Conservation (phyloP, 2,113 vertebrate genomes). For the Ahaetulla prasina region DNA sequence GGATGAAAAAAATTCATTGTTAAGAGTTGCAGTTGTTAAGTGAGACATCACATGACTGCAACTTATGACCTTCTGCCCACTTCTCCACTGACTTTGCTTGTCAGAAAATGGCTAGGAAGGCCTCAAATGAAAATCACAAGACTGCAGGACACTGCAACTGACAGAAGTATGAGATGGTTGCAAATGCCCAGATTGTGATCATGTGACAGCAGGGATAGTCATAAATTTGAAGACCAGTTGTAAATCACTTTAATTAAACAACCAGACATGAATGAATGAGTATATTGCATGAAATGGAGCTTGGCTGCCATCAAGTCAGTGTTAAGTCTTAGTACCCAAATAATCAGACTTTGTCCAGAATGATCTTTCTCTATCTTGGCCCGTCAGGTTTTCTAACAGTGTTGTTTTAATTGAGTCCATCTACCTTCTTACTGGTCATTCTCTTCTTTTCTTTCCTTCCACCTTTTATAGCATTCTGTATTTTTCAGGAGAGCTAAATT, state of each 20-base stretch:
- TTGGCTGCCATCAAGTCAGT: neutral
- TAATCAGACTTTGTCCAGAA: neutral
- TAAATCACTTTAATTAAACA: neutral
- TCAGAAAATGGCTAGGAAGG: neutral
- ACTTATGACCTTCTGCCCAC: too few relatives aligned
- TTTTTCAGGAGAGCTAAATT: neutral
- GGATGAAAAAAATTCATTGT: too few relatives aligned
- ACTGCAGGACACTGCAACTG: neutral
- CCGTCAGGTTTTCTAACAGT: neutral
- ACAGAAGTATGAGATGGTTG: neutral
- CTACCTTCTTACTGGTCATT: neutral
- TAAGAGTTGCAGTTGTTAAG: too few relatives aligned
- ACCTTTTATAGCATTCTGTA: neutral
- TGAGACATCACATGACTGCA: too few relatives aligned
- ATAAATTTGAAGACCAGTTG: neutral
- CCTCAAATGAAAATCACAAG: neutral
- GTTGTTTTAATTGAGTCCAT: neutral
- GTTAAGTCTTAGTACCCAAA: neutral
- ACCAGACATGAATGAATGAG: neutral
- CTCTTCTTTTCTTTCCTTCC: neutral
- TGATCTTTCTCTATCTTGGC: neutral
- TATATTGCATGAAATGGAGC: neutral
- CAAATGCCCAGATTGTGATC: neutral
- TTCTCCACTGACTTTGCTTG: too few relatives aligned
- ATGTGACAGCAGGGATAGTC: neutral